Base-by-base conservation (phyloP, 2,113 vertebrate genomes). In the Phylloscopus trochilus region DNA sequence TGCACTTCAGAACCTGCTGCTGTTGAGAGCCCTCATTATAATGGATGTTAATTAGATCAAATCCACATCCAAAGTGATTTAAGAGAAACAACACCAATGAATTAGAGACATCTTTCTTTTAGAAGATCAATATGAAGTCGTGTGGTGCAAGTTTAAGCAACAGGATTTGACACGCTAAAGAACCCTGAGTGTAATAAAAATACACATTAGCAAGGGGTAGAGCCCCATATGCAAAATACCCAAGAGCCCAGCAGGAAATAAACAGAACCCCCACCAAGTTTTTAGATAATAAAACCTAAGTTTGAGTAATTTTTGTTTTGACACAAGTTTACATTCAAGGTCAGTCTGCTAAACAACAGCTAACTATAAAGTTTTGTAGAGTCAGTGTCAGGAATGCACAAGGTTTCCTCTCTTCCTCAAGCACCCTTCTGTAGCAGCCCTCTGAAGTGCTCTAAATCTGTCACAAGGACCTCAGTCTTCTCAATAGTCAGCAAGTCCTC, bases 11-110 rank as follows among this genome's bases (percentile, higher is more conserved):
- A 95, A 92, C 95, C 80, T 69, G 16, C 59, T 81, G 78, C 84
- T 77, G 35, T 11, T 76, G 51, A 91, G 88, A 93, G 86, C 22
- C 80, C 75, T 96, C 92, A 92, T 95, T 96, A 90, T 52, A 93
- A 97, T 81, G 87, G 86, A 87, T 83, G 89, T 53, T 94, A 92
- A 97, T 82, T 74, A 95, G 60, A 92, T 87, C 83, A 96, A 96
- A 93, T 90, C 93, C 85, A 97, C 85, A 96, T 58, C 51, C 43
- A 92, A 41, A 95, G 73, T 30, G 59, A 94, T 87, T 94, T 49
- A 93, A 64, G 91, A 89, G 76, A 89, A 95, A 92, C 77, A 89
- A 20, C 62, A 94, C 30, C 47, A 70, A 69, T 64, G 63, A 93
- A 89, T 87, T 75, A 79, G 66, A 92, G 39, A 22, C 56, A 20